Evolutionary conservation across 1,140 invertebrate species (phyloP).

Genomic region (Steinernema feltiae): DNA sequence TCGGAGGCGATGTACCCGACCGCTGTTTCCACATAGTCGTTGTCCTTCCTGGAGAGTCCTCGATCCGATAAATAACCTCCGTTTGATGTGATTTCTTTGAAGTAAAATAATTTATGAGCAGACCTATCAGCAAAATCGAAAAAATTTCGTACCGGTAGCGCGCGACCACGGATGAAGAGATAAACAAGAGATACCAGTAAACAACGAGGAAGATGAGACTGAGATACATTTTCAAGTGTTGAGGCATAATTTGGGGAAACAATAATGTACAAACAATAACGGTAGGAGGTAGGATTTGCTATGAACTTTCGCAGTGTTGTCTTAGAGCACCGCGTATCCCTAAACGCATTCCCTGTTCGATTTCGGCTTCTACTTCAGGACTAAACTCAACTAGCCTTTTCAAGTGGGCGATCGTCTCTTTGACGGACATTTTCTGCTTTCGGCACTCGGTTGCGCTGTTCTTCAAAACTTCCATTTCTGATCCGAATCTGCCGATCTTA

Average conservation of each 20-base stretch:
- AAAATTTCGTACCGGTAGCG: background rate
- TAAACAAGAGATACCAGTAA: background rate
- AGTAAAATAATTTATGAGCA: conserved; percentile 8
- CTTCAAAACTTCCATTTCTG: background rate
- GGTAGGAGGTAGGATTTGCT: no score
- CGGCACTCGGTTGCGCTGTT: background rate
- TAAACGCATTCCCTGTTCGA: no score
- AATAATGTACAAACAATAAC: no score
- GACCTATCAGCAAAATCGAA: background rate
- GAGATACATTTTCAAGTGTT: background rate
- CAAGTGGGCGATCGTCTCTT: background rate
- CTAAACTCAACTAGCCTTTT: background rate
- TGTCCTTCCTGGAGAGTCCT: background rate
- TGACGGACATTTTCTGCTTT: background rate
- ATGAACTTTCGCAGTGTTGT: no score
- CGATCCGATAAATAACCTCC: no score
- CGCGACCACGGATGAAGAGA: background rate
- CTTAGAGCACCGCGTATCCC: no score
- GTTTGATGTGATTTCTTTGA: background rate
- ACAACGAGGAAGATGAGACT: background rate
- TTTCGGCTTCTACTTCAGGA: no score
- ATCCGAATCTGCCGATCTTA: background rate
- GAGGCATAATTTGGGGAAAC: background rate
- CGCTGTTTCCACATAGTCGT: background rate
- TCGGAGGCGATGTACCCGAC: background rate